Conservation (phyloP, 1,140 invertebrate species). For the Philopotamus ludificatus region DNA sequence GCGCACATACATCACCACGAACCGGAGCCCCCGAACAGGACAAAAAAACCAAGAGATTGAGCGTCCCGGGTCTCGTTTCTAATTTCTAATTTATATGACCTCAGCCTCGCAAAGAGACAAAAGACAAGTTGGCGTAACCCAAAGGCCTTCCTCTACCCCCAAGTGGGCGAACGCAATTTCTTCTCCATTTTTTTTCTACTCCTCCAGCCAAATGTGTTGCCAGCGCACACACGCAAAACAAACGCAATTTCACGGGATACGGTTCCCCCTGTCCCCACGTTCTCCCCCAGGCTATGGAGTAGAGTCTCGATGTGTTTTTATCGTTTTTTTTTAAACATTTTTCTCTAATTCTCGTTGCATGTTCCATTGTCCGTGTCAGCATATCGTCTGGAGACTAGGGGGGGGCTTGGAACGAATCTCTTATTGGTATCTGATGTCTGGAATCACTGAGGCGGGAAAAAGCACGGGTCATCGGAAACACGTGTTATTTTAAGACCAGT, state of each 20-base stretch:
- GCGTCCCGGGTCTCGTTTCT: not conserved
- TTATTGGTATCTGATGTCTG: constrained; percentile 18
- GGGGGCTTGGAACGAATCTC: constrained; percentile 6
- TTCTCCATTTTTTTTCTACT: too few species aligned
- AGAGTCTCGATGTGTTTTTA: not conserved
- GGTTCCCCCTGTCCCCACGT: constrained; percentile 17
- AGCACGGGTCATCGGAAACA: too few species aligned
- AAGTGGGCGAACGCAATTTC: not conserved
- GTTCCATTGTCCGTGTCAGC: constrained; percentile 20
- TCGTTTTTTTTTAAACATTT: not conserved
- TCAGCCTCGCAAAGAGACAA: constrained; percentile 16
- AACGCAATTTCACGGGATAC: constrained; percentile 34
- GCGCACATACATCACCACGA: not conserved
- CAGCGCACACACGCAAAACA: constrained; percentile 15
- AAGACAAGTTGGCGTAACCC: constrained; percentile 1
- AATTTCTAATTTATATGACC: constrained; percentile 29
- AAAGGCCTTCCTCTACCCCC: constrained; percentile 10
- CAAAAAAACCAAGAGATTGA: constrained; percentile 8
- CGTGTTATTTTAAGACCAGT: too few species aligned
- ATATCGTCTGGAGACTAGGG: not conserved
- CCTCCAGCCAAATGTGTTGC: not conserved
- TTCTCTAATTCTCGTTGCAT: constrained; percentile 30
- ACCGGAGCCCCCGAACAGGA: not conserved
- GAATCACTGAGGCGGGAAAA: too few species aligned
- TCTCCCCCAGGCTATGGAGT: too few species aligned